A percentile compares a stretch with the other conserved stretches of the same genome.
Conservation (phyloP, 92 coral and sea anemone genomes). For the Siderastrea radians region DNA sequence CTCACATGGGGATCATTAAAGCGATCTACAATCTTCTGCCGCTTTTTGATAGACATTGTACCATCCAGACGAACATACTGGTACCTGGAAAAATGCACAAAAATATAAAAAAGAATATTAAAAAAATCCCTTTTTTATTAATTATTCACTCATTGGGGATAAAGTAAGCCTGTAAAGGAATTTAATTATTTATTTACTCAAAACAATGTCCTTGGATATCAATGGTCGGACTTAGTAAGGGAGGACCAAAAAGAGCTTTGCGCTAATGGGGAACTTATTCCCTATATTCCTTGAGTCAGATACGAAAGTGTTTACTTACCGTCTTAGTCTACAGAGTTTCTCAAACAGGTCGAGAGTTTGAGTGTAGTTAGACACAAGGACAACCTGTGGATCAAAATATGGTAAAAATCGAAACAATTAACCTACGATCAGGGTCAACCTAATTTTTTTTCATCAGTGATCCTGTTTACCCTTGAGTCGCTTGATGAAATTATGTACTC, state of each 20-base stretch:
- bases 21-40: constrained; percentile 95
- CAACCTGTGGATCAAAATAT: constrained; percentile 50
- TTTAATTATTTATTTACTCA: no score
- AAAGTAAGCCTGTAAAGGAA: no score
- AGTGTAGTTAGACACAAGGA: constrained; percentile 96
- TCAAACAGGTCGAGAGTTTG: constrained; percentile 98
- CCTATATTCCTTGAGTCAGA: no score
- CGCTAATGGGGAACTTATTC: no score
- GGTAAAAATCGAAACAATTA: neutral
- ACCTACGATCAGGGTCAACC: no score
- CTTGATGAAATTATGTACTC: no score
- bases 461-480: no score
- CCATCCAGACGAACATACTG: constrained; percentile 97
- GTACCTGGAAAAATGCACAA: constrained; percentile 53
- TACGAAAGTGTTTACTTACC: constrained; percentile 56
- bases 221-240: no score
- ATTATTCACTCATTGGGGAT: no score
- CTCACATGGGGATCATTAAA: constrained; percentile 92
- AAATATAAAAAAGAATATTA: neutral
- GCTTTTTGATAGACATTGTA: constrained; percentile 94
- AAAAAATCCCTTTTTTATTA: neutral
- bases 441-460: no score
- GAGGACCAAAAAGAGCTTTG: no score
- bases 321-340: constrained; percentile 89
- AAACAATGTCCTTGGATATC: no score